These are phyloP conservation scores for Adineta ricciae DNA, from an alignment of 2,888 invertebrate species.

Conservation along the genomic window DNA sequence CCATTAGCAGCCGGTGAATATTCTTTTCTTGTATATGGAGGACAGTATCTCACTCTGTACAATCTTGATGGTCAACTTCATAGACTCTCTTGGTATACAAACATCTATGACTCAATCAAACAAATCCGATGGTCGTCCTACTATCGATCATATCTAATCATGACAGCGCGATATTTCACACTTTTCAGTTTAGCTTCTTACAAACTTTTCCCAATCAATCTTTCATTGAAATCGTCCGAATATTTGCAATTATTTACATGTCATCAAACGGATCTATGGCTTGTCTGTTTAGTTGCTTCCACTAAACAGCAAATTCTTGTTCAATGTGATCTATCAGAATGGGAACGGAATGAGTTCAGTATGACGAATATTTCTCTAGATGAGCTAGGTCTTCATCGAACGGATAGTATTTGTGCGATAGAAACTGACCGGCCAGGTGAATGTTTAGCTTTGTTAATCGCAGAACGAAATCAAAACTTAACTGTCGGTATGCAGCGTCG, in stretches of 20 bases:
- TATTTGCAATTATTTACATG: not conserved
- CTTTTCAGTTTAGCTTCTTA: not conserved
- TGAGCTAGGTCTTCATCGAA: not conserved
- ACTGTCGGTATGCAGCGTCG: not conserved
- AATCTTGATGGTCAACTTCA: not conserved
- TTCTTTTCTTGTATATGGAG: not conserved
- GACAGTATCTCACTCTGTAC: not conserved
- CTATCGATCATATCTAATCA: not conserved
- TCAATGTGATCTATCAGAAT: not conserved
- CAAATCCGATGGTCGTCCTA: not conserved
- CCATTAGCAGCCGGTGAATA: not conserved
- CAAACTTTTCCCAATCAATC: not conserved
- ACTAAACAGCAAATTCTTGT: not conserved
- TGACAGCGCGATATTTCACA: not conserved
- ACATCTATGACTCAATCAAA: not conserved
- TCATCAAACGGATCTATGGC: not conserved
- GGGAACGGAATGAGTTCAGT: not conserved
- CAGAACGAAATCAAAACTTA: not conserved
- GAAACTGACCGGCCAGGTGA: not conserved
- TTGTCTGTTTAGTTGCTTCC: not conserved
- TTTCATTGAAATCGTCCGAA: not conserved
- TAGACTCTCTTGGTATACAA: not conserved
- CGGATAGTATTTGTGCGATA: not conserved
- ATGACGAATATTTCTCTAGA: not conserved
- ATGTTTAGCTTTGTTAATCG: not conserved